These are phyloP conservation scores for Phyllostomus discolor DNA, from an alignment of 2,113 vertebrate genomes.

Conservation along the genomic window DNA sequence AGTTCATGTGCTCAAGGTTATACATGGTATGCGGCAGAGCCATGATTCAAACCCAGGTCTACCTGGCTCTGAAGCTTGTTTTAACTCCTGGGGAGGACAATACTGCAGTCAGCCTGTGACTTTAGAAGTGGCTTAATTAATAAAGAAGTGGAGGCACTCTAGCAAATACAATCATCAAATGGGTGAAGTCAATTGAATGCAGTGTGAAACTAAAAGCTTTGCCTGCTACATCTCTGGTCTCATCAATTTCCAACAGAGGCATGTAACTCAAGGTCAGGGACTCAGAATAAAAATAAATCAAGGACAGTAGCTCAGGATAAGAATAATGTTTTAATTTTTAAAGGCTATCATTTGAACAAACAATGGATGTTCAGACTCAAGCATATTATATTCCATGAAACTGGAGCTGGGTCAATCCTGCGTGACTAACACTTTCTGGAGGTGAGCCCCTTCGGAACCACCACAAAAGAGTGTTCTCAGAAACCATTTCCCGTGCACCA, in stretches of 20 bases:
- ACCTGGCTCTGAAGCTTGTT: not conserved
- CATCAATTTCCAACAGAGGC: not conserved
- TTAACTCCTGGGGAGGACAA: not conserved
- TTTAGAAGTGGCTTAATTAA: conserved; percentile 10
- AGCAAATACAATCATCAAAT: not conserved
- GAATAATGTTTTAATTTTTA: not conserved
- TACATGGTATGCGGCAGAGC: not conserved
- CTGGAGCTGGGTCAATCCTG: not conserved
- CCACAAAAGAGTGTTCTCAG: accelerated
- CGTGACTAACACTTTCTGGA: not conserved
- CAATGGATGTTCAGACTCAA: not conserved
- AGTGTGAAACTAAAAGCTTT: not conserved
- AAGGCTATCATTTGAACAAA: not conserved
- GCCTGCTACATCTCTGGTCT: not conserved
- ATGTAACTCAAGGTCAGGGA: not conserved
- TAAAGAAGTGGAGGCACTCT: not conserved
- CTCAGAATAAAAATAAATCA: not conserved
- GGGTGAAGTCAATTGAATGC: not conserved
- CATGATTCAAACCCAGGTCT: not conserved
- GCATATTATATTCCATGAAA: not conserved
- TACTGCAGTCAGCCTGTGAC: not conserved
- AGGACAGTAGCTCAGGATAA: not conserved
- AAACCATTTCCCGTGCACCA: accelerated
- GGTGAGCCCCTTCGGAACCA: not conserved
- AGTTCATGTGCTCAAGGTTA: not conserved